Percentiles rank a stretch among this genome's conserved stretches.
phyloP scores from a whole-genome alignment of 2,113 vertebrate species.

The Xenopus laevis region DNA sequence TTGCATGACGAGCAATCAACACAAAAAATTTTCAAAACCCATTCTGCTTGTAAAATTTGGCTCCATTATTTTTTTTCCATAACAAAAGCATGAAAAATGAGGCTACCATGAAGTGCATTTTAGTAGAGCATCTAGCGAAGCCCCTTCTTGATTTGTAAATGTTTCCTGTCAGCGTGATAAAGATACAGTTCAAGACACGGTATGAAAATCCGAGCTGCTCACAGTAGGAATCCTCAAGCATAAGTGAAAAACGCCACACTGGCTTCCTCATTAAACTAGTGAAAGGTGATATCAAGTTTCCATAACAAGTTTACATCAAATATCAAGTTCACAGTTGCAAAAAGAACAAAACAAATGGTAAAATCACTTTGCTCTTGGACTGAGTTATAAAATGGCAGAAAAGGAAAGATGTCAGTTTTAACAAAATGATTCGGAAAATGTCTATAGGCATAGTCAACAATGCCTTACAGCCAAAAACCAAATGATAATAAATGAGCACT shows the following conservation, averaged over 20 bases:
- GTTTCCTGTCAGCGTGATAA: conserved; percentile 16
- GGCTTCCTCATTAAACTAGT: conserved; percentile 34
- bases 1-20: too few species aligned
- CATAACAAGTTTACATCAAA: conserved; percentile 37
- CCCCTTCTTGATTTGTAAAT: conserved; percentile 5
- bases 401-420: background rate
- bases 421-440: background rate
- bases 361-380: background rate
- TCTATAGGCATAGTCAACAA: background rate
- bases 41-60: too few species aligned
- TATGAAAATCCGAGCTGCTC: conserved; percentile 35
- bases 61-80: too few species aligned
- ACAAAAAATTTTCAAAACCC: too few species aligned
- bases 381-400: background rate
- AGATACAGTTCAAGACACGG: conserved; percentile 45
- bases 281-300: conserved; percentile 43
- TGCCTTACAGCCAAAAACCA: too few species aligned
- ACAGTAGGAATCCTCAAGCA: conserved; percentile 49
- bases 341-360: background rate
- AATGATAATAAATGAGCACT: too few species aligned
- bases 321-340: background rate
- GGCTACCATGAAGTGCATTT: too few species aligned
- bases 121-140: too few species aligned
- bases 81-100: too few species aligned
- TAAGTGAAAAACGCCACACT: conserved; percentile 36